These are phyloP conservation scores for Temnothorax unifasciatus DNA, from an alignment of 2,888 invertebrate species.

Conservation along the genomic window DNA sequence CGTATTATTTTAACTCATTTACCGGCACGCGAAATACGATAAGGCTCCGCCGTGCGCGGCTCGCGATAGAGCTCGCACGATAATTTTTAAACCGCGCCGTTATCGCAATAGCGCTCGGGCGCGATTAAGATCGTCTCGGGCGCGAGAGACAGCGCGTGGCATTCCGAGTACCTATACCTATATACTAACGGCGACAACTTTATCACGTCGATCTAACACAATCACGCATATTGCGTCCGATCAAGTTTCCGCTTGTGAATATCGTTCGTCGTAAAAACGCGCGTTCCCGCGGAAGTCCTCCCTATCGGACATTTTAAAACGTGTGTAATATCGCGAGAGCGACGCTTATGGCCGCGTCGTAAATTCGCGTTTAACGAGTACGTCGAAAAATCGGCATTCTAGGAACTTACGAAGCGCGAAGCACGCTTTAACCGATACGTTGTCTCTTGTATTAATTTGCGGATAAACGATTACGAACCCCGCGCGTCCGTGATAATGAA, in stretches of 20 bases:
- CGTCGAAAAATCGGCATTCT: conserved; percentile 14
- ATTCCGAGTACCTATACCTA: background rate
- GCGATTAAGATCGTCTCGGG: conserved; percentile 45
- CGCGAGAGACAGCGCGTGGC: background rate
- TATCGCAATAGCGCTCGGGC: conserved; percentile 39
- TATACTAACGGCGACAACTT: conserved; percentile 21
- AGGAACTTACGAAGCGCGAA: background rate
- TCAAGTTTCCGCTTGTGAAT: conserved; percentile 35
- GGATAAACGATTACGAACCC: conserved; percentile 62
- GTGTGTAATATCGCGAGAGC: conserved; percentile 29
- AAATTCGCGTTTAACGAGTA: conserved; percentile 43
- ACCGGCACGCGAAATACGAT: conserved; percentile 58
- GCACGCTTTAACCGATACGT: background rate
- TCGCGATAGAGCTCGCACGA: conserved; percentile 26
- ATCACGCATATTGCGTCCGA: conserved; percentile 29
- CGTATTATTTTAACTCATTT: conserved; percentile 59
- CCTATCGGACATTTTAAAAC: conserved; percentile 18
- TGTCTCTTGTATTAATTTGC: conserved; percentile 58
- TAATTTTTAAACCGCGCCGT: conserved; percentile 49
- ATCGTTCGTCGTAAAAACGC: conserved; percentile 22
- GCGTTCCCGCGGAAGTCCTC: background rate
- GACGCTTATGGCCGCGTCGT: conserved; percentile 17
- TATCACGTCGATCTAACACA: conserved; percentile 34
- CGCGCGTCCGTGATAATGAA: conserved; percentile 63
- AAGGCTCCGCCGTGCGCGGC: conserved; percentile 26